Evolutionary conservation across 2,888 invertebrate genomes (phyloP).

Genomic region (Megastigmus dorsalis): DNA sequence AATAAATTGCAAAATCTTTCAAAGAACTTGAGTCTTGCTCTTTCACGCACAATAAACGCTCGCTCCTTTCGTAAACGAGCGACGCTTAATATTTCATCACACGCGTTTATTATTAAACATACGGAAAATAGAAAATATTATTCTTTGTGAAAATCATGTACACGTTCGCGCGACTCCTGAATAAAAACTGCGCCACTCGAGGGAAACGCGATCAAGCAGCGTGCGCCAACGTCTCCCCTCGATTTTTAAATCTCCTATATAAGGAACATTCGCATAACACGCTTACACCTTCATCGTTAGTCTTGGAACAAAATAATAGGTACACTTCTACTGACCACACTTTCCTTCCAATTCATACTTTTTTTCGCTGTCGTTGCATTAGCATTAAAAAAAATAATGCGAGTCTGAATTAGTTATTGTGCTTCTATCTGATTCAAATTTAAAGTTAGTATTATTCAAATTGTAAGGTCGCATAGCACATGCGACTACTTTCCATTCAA

Average conservation of each 20-base stretch:
- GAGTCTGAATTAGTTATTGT: constrained; percentile 3
- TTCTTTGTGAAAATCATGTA: constrained; percentile 61
- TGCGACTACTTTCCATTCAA: constrained; percentile 1
- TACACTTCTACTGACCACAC: too few relatives aligned
- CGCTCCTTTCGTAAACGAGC: constrained; percentile 26
- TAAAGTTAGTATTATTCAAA: background rate
- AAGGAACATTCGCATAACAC: constrained; percentile 47
- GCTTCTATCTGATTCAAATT: background rate
- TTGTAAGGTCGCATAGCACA: constrained; percentile 5
- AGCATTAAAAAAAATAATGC: constrained; percentile 8
- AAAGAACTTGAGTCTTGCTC: constrained; percentile 41
- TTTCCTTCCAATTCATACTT: too few relatives aligned
- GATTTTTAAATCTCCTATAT: constrained; percentile 8
- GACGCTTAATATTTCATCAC: constrained; percentile 42
- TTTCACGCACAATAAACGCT: constrained; percentile 40
- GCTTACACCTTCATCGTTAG: constrained; percentile 23
- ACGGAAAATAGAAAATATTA: constrained; percentile 64
- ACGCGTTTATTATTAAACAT: constrained; percentile 56
- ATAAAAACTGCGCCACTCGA: constrained; percentile 12
- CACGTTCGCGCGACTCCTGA: constrained; percentile 44
- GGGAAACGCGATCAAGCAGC: constrained; percentile 1
- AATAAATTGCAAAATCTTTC: constrained; percentile 56
- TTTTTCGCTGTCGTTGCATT: constrained; percentile 2
- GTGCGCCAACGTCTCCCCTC: background rate
- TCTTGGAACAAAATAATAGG: constrained; percentile 41